Evolutionary conservation across 1,140 invertebrate species (phyloP).

Genomic region (Eueides isabella): DNA sequence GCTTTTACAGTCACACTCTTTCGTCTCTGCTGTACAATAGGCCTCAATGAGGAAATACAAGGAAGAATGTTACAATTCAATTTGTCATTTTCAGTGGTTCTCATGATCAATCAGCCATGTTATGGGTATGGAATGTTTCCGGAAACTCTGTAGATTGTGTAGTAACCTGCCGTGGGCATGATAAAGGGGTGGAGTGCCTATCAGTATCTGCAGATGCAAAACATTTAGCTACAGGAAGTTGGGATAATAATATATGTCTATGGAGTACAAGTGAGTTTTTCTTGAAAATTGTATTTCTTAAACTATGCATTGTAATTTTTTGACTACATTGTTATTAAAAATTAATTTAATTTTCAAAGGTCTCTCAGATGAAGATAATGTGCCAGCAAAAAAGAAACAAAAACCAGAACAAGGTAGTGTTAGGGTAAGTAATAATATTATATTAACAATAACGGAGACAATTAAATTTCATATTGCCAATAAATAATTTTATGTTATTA

Average conservation of each 20-base stretch:
- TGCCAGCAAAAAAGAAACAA: constrained; percentile 76
- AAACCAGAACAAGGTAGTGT: constrained; percentile 77
- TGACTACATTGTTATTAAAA: too few relatives aligned
- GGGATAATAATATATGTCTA: constrained; percentile 93
- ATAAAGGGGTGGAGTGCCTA: constrained; percentile 93
- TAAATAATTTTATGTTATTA: too few relatives aligned
- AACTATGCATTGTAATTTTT: constrained; percentile 22
- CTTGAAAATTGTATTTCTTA: not conserved
- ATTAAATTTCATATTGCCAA: too few relatives aligned
- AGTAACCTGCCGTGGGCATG: constrained; percentile 93
- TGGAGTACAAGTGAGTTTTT: constrained; percentile 87
- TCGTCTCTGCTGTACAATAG: too few relatives aligned
- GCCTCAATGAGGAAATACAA: too few relatives aligned
- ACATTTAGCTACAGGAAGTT: constrained; percentile 94
- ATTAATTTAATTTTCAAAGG: too few relatives aligned
- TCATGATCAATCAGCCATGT: constrained; percentile 95
- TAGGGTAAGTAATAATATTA: constrained; percentile 67
- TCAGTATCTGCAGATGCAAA: constrained; percentile 86
- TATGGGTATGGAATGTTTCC: constrained; percentile 94
- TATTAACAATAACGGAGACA: constrained; percentile 9
- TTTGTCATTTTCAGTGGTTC: constrained; percentile 86
- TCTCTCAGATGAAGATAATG: constrained; percentile 79
- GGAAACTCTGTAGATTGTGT: constrained; percentile 91
- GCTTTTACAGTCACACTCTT: too few relatives aligned
- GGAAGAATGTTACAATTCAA: too few relatives aligned